Percentiles rank a stretch among this genome's conserved stretches.
phyloP scores from a whole-genome alignment of 2,113 vertebrate species.

The Phocoena sinus region DNA sequence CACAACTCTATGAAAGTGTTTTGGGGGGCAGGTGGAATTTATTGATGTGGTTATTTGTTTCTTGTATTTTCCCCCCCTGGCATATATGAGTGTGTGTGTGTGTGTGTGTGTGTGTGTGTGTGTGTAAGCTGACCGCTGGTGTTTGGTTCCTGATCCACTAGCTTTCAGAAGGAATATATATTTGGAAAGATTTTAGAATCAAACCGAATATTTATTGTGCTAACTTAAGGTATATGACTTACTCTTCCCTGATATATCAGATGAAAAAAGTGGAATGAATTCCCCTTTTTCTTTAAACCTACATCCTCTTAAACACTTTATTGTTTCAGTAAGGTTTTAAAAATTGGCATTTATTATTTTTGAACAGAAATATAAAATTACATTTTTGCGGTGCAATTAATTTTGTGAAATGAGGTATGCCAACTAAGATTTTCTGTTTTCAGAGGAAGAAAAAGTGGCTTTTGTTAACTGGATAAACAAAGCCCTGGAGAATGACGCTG shows the following conservation, averaged over 20 bases:
- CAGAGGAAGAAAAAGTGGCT: constrained; percentile 98
- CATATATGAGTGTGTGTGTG: background rate
- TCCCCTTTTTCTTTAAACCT: background rate
- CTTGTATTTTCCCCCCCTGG: background rate
- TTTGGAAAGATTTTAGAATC: background rate
- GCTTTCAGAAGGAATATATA: background rate
- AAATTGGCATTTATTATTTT: background rate
- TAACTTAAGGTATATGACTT: background rate
- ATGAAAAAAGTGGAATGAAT: background rate
- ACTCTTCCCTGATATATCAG: background rate
- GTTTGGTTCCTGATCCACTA: background rate
- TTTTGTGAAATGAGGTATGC: background rate
- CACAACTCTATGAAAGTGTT: background rate
- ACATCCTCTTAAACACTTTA: background rate
- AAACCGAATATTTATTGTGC: background rate
- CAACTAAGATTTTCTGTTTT: constrained; percentile 50
- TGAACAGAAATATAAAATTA: background rate
- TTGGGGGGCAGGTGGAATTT: background rate
- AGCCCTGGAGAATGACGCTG: constrained; percentile 90
- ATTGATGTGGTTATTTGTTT: background rate
- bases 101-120: fast-evolving
- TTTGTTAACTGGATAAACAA: constrained; percentile 99
- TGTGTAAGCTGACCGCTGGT: background rate
- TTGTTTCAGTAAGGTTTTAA: background rate
- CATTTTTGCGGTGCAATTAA: background rate